phyloP scores from a whole-genome alignment of 2,797 vertebrate genomes.

The Ciconia nigra region DNA sequence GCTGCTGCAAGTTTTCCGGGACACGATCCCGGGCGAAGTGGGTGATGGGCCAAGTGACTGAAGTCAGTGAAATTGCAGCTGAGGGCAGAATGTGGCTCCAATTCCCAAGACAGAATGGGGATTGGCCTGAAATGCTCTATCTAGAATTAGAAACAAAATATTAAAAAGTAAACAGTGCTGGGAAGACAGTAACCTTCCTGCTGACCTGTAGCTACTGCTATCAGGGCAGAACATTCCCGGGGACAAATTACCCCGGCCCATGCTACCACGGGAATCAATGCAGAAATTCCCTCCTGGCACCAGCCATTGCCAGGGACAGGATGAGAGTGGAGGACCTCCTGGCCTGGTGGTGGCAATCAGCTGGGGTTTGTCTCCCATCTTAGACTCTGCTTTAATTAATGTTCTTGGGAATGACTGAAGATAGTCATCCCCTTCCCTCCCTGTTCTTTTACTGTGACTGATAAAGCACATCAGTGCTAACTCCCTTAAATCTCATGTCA shows the following conservation, averaged over 20 bases:
- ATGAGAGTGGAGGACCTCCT: neutral
- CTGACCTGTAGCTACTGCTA: neutral
- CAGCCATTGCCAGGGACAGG: neutral
- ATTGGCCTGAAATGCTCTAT: neutral
- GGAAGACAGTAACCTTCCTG: slow-evolving; percentile 34
- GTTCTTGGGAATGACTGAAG: neutral
- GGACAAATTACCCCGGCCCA: rapidly evolving
- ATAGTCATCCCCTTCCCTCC: neutral
- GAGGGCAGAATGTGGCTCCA: neutral
- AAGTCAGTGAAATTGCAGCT: neutral
- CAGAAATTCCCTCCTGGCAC: neutral
- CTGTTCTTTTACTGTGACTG: neutral
- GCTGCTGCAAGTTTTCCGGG: neutral
- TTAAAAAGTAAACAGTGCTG: slow-evolving; percentile 28
- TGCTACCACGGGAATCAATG: neutral
- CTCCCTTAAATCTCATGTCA: neutral
- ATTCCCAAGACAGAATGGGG: neutral
- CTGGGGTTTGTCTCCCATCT: neutral
- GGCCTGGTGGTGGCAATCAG: neutral
- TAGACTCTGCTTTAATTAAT: neutral
- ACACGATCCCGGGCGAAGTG: rapidly evolving
- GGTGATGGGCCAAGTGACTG: neutral
- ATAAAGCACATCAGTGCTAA: neutral
- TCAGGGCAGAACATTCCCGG: neutral
- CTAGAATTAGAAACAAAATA: slow-evolving; percentile 27